phyloP scores from a whole-genome alignment of 2,888 invertebrate species.

The Leptura quadrifasciata region DNA sequence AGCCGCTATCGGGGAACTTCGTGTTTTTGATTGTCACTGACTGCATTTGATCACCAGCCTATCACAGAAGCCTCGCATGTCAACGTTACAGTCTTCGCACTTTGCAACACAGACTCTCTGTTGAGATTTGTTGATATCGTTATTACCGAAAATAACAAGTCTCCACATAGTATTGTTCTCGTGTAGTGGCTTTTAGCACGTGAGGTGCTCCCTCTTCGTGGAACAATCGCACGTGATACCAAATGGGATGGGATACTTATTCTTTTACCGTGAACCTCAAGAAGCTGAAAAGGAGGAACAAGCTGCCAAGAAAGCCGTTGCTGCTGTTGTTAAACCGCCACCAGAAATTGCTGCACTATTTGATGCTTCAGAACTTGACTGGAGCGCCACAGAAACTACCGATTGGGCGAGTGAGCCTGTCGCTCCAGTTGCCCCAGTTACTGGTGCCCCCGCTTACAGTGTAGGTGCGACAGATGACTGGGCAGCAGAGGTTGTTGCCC shows the following conservation, averaged over 20 bases:
- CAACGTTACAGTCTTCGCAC: constrained; percentile 99
- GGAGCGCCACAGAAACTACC: constrained; percentile 76
- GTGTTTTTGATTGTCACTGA: constrained; percentile 97
- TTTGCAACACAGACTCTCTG: constrained; percentile 98
- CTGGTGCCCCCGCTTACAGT: constrained; percentile 68
- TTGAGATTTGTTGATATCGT: constrained; percentile 98
- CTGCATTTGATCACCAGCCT: constrained; percentile 94
- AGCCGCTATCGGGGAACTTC: constrained; percentile 98
- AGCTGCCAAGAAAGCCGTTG: constrained; percentile 86
- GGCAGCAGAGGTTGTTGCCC: constrained; percentile 61
- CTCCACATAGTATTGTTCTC: constrained; percentile 95
- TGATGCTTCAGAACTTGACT: constrained; percentile 75
- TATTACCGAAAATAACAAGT: constrained; percentile 99
- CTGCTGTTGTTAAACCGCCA: constrained; percentile 69
- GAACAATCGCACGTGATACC: constrained; percentile 91
- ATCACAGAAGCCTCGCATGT: constrained; percentile 99
- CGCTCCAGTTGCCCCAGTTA: constrained; percentile 62
- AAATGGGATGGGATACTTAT: constrained; percentile 99
- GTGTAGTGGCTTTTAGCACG: constrained; percentile 99
- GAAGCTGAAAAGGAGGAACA: constrained; percentile 98
- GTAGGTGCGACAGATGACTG: constrained; percentile 69
- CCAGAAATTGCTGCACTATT: constrained; percentile 62
- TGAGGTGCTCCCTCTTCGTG: constrained; percentile 93
- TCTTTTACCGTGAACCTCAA: constrained; percentile 99
- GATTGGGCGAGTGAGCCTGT: constrained; percentile 75